Conservation (phyloP, 2,113 vertebrate species). For the Tragelaphus imberbis region DNA sequence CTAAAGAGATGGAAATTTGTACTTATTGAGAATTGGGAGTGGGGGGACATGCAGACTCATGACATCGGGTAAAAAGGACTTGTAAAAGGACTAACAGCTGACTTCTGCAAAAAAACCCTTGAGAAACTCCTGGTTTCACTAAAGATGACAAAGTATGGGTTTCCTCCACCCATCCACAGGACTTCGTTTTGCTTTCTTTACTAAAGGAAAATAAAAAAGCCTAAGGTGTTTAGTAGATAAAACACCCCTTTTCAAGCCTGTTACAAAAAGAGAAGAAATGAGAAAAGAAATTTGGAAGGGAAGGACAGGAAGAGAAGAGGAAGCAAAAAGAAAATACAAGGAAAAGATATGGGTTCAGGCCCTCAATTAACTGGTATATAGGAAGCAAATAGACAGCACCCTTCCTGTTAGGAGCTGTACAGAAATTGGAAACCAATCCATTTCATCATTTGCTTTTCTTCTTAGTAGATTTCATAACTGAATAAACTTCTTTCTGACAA, state of each 20-base stretch:
- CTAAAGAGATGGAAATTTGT: background rate
- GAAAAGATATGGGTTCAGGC: background rate
- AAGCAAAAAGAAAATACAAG: background rate
- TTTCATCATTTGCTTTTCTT: background rate
- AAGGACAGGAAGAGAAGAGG: background rate
- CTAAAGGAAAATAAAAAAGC: background rate
- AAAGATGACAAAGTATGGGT: background rate
- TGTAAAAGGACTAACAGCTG: background rate
- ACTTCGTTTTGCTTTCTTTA: background rate
- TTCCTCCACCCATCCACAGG: background rate
- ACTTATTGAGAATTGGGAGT: background rate
- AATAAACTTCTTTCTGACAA: background rate
- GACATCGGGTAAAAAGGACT: background rate
- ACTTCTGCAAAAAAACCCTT: background rate
- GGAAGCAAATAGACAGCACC: background rate
- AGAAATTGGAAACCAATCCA: background rate
- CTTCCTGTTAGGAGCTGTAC: background rate
- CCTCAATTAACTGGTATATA: background rate
- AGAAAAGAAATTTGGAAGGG: background rate
- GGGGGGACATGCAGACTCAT: background rate
- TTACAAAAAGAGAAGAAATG: background rate
- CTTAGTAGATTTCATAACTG: background rate
- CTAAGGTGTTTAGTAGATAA: background rate
- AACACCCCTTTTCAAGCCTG: background rate
- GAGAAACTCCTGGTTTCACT: background rate